A percentile compares a stretch with the other conserved stretches of the same genome.
Conservation (phyloP, 2,113 vertebrate genomes). For the Rhinolophus sinicus region DNA sequence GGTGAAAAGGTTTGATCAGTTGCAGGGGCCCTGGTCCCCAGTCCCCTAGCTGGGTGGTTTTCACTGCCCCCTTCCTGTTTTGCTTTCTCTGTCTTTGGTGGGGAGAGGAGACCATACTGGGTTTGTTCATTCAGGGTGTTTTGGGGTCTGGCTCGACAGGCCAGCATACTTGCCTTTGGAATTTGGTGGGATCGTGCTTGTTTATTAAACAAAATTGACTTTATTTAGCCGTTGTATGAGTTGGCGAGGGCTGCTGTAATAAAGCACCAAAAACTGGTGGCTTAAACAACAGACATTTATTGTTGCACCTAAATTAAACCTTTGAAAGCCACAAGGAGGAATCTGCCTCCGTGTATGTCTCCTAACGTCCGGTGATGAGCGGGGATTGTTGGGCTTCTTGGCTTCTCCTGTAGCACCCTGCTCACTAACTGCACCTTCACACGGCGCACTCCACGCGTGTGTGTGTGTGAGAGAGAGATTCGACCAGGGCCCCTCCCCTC, state of each 20-base stretch:
- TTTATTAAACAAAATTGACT: background rate
- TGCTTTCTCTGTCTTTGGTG: background rate
- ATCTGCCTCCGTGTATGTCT: background rate
- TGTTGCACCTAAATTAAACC: background rate
- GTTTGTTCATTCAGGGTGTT: background rate
- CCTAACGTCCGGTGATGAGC: background rate
- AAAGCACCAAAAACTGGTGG: background rate
- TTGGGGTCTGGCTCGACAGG: background rate
- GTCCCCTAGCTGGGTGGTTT: background rate
- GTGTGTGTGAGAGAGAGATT: background rate
- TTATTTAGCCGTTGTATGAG: background rate
- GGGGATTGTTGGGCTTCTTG: background rate
- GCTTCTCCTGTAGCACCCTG: background rate
- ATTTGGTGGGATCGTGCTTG: background rate
- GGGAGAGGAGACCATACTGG: background rate
- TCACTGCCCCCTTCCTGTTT: background rate
- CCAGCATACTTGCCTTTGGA: background rate
- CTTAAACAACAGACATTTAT: background rate
- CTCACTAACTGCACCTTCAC: background rate
- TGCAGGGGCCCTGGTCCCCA: background rate
- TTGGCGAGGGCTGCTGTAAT: background rate
- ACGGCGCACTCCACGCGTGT: background rate
- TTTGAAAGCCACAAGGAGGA: background rate
- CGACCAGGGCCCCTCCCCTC: background rate
- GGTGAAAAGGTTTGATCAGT: background rate